These are phyloP conservation scores for Aspidiotus rigidus DNA, from an alignment of 2,888 invertebrate genomes.

Conservation along the genomic window DNA sequence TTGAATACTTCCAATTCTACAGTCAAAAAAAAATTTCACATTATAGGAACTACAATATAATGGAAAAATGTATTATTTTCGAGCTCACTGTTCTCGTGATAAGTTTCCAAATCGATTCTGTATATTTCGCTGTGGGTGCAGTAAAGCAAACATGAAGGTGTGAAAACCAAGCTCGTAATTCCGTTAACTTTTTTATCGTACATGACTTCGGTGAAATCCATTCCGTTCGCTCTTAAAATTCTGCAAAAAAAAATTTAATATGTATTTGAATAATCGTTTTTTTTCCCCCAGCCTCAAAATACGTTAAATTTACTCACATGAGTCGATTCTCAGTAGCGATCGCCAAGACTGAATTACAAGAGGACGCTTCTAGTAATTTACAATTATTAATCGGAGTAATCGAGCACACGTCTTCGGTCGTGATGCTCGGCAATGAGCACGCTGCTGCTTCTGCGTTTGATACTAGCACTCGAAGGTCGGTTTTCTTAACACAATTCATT, in stretches of 20 bases:
- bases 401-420: neutral
- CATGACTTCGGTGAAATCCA: slow-evolving; percentile 1
- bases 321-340: neutral
- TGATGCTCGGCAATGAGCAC: slow-evolving; percentile 14
- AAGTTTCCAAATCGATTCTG: slow-evolving; percentile 14
- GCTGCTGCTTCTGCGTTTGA: slow-evolving; percentile 29
- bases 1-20: slow-evolving; percentile 17
- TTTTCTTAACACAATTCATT: slow-evolving; percentile 16
- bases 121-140: neutral
- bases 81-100: slow-evolving; percentile 17
- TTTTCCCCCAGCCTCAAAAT: neutral
- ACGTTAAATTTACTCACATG: neutral
- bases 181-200: slow-evolving; percentile 4
- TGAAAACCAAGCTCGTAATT: slow-evolving; percentile 13
- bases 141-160: neutral
- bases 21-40: neutral
- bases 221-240: slow-evolving; percentile 15
- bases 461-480: slow-evolving; percentile 23
- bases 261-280: neutral
- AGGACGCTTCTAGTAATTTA: slow-evolving; percentile 5
- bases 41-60: too few species aligned
- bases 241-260: slow-evolving; percentile 1
- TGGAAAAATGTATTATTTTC: neutral
- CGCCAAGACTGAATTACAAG: slow-evolving; percentile 14
- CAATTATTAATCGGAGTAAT: slow-evolving; percentile 4